These are phyloP conservation scores for Cenopis cana DNA, from an alignment of 2,888 invertebrate species.

Conservation along the genomic window DNA sequence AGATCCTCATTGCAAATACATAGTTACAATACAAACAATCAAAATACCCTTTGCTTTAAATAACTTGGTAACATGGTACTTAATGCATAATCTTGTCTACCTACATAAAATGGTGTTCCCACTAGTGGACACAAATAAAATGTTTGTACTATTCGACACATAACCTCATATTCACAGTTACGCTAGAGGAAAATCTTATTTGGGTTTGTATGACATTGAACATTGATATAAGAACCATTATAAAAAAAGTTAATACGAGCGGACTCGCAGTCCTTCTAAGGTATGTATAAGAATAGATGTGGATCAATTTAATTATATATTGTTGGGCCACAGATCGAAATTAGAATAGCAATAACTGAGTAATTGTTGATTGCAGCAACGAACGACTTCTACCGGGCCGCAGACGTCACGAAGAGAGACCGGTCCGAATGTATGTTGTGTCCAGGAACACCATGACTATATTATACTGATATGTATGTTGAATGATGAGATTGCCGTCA, in stretches of 20 bases:
- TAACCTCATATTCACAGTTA: neutral
- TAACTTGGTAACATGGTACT: neutral
- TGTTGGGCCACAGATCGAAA: neutral
- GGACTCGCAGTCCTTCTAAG: neutral
- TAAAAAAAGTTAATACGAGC: no score
- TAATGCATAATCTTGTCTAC: neutral
- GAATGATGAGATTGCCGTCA: neutral
- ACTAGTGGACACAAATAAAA: neutral
- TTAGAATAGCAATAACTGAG: neutral
- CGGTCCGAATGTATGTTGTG: neutral
- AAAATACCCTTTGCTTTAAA: neutral
- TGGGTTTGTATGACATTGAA: neutral
- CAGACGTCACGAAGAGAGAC: neutral
- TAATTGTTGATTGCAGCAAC: neutral
- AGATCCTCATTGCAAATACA: neutral
- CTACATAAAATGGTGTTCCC: neutral
- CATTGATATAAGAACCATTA: neutral
- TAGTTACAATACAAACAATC: neutral
- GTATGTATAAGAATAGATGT: neutral
- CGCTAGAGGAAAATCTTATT: neutral
- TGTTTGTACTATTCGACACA: neutral
- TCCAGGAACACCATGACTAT: conserved; percentile 1
- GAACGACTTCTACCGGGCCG: neutral
- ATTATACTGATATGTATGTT: neutral
- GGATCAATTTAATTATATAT: neutral